Base-by-base conservation (phyloP, 1,140 invertebrate species). In the Solenopsis fugax region DNA sequence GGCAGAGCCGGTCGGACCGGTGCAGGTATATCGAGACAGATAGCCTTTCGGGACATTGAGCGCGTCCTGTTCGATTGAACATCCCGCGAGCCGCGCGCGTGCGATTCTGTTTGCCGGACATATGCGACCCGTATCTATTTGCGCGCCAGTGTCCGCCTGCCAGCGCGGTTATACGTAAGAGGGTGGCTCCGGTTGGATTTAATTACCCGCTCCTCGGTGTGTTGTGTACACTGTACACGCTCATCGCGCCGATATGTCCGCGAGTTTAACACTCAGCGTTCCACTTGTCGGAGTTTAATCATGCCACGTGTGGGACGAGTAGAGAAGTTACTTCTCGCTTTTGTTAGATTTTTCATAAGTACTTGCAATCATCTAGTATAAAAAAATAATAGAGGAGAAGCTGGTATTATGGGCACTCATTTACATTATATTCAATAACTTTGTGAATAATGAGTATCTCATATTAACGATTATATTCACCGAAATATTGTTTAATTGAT, bases 11-110 rank as follows among this genome's bases (percentile, higher is more conserved):
- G 56, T 16, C 67, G 60, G 76, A 0, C 48, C 84, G 87, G 85
- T 89, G 89, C 93, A 45, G 37, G 64, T 67, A 91, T 89, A 91
- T 89, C 89, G 93, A 93, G 93, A 93, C 92, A 92, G 92, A 94
- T 94, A 93, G 93, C 88, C 92, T 93, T 94, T 93, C 93, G 93
- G 93, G 91, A 93, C 92, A 94, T 94, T 93, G 89, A 92, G 87
- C 92, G 90, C 89, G 92, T 94, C 92, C 92, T 92, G 92, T 94
- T 92, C 89, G 88, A 92, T 92, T 92, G 91, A 93, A 93, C 93
- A 93, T 93, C 91, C 93, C 92, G 90, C 84, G 29, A 69, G 71
- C 73, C 48, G 52, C 62, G 81, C 67, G 73, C 88, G 89, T 75
- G 84, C 76, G 73, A 92, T 93, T 93, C 92, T 93, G 93, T 94